These are phyloP conservation scores for Caenorhabditis elegans DNA, from an alignment of 1,140 invertebrate species.

Conservation along the genomic window DNA sequence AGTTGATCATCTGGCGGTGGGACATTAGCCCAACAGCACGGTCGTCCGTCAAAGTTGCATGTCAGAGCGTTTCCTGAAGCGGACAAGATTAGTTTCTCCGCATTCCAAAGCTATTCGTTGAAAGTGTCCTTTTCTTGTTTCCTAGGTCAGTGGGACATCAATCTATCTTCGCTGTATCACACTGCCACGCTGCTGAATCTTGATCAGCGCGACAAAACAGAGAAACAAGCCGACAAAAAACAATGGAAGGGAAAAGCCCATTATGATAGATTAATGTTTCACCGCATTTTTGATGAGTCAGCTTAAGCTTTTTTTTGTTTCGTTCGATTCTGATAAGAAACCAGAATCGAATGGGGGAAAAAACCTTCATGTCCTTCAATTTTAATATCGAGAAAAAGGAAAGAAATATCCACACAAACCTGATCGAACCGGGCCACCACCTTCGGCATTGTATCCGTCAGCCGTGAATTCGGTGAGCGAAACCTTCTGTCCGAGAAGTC, in stretches of 20 bases:
- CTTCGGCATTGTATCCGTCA: slow-evolving; percentile 63
- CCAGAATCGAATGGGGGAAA: background rate
- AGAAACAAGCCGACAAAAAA: too few species aligned
- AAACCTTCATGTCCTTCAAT: too few species aligned
- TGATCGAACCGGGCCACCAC: slow-evolving; percentile 62
- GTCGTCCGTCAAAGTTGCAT: slow-evolving; percentile 61
- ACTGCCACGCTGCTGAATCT: too few species aligned
- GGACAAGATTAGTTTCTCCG: background rate
- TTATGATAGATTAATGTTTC: background rate
- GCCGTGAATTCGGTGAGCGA: slow-evolving; percentile 59
- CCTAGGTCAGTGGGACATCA: slow-evolving; percentile 32
- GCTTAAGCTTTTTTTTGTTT: too few species aligned
- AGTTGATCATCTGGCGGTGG: slow-evolving; percentile 64
- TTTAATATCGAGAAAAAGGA: background rate
- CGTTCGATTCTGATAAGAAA: background rate
- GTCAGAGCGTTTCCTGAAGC: slow-evolving; percentile 54
- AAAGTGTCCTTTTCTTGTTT: slow-evolving; percentile 5
- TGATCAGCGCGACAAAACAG: slow-evolving; percentile 12
- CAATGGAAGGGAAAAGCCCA: too few species aligned
- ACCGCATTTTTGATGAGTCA: background rate
- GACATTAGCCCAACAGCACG: slow-evolving; percentile 65
- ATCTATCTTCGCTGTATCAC: background rate
- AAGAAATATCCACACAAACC: slow-evolving; percentile 53
- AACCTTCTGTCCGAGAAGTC: slow-evolving; percentile 35
- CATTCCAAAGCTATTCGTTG: slow-evolving; percentile 18